These are phyloP conservation scores for Chironomus riparius DNA, from an alignment of 2,888 invertebrate genomes.

Conservation along the genomic window DNA sequence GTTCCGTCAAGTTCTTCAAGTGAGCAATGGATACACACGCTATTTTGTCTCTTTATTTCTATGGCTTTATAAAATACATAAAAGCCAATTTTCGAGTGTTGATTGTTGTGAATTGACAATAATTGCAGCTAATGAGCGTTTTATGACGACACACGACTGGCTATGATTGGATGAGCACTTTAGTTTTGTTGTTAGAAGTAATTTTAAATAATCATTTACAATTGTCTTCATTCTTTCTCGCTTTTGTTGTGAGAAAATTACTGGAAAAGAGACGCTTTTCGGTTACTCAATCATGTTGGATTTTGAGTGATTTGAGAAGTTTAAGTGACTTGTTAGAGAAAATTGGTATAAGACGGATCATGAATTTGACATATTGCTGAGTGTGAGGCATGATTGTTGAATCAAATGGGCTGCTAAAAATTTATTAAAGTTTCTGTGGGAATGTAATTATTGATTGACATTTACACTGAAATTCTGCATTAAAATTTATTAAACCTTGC, in stretches of 20 bases:
- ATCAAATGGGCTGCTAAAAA: too few relatives aligned
- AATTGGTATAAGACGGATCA: too few relatives aligned
- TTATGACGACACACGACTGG: constrained; percentile 15
- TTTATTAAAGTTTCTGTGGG: too few relatives aligned
- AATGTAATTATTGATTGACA: too few relatives aligned
- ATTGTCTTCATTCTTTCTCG: not conserved
- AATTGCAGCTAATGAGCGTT: constrained; percentile 22
- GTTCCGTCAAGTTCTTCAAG: not conserved
- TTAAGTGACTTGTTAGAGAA: too few relatives aligned
- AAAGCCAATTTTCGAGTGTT: constrained; percentile 2
- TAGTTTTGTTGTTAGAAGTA: not conserved
- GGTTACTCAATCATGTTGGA: too few relatives aligned
- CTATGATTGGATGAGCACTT: constrained; percentile 9
- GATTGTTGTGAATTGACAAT: constrained; percentile 24
- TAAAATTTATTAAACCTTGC: too few relatives aligned
- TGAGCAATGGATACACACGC: not conserved
- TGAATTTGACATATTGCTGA: too few relatives aligned
- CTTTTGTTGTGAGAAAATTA: not conserved
- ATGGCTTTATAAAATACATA: not conserved
- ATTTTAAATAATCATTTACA: not conserved
- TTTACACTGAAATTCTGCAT: too few relatives aligned
- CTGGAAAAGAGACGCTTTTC: not conserved
- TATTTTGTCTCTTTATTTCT: not conserved
- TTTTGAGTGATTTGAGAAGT: too few relatives aligned
- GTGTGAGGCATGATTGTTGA: too few relatives aligned